These are phyloP conservation scores for Henricia sp. DNA, from an alignment of 53 echinoderm and acorn worm genomes.

Conservation along the genomic window DNA sequence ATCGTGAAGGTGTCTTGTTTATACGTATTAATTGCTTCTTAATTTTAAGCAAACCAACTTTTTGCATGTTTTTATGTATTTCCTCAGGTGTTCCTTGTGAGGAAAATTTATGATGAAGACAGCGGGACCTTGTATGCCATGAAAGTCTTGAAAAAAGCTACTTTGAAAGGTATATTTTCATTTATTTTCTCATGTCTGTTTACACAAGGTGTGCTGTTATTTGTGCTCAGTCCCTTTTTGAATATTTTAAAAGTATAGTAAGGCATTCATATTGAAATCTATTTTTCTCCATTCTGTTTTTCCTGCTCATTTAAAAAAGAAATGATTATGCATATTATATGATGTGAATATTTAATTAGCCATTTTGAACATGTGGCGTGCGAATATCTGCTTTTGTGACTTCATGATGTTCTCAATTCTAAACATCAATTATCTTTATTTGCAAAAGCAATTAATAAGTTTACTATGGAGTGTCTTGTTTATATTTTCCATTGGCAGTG, in stretches of 20 bases:
- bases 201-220: neutral
- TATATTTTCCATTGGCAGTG: conserved; percentile 62
- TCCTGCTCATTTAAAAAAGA: neutral
- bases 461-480: neutral
- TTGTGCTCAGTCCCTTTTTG: no score
- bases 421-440: neutral
- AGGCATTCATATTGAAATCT: no score
- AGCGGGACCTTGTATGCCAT: conserved; percentile 93
- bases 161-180: conserved; percentile 85
- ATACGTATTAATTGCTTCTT: no score
- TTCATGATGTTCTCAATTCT: neutral
- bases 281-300: no score
- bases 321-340: no score
- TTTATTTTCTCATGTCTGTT: neutral
- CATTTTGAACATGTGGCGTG: no score
- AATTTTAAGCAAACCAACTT: neutral
- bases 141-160: conserved; percentile 99
- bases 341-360: no score
- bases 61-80: conserved; percentile 4
- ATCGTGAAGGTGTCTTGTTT: no score
- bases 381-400: neutral
- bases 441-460: no score
- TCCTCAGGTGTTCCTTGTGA: conserved; percentile 90
- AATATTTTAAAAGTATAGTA: no score
- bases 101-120: conserved; percentile 88